phyloP scores from a whole-genome alignment of 2,888 invertebrate genomes.

The Drosophila nigricruria region DNA sequence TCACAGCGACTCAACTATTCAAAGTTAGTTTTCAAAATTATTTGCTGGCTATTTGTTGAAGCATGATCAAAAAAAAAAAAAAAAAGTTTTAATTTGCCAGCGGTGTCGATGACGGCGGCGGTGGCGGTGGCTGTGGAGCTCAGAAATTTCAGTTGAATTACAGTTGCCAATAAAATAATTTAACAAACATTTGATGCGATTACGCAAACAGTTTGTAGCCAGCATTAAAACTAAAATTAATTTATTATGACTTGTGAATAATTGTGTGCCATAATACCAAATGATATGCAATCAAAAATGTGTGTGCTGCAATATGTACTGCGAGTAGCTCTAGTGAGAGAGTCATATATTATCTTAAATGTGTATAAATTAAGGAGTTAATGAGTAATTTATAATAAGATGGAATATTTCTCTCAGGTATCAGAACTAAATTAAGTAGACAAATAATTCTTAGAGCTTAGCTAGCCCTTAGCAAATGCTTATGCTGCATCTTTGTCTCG shows the following conservation, averaged over 20 bases:
- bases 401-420: too few species aligned
- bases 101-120: not conserved
- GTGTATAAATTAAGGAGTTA: too few species aligned
- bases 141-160: not conserved
- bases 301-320: not conserved
- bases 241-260: not conserved
- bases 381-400: too few species aligned
- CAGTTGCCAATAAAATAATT: conserved; percentile 6
- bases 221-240: not conserved
- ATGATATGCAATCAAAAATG: not conserved
- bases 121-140: not conserved
- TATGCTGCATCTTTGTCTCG: too few species aligned
- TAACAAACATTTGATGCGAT: not conserved
- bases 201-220: not conserved
- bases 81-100: conserved; percentile 19
- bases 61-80: conserved; percentile 29
- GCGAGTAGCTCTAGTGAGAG: not conserved
- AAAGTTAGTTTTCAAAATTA: conserved; percentile 20
- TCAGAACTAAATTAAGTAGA: too few species aligned
- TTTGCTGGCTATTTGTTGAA: conserved; percentile 30
- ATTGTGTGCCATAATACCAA: not conserved
- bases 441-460: too few species aligned
- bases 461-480: too few species aligned
- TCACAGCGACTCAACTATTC: not conserved
- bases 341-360: too few species aligned